Evolutionary conservation across 2,888 invertebrate genomes (phyloP), one percentile per base, ranked within the genome.

Genomic region (Dorcus hopei): DNA sequence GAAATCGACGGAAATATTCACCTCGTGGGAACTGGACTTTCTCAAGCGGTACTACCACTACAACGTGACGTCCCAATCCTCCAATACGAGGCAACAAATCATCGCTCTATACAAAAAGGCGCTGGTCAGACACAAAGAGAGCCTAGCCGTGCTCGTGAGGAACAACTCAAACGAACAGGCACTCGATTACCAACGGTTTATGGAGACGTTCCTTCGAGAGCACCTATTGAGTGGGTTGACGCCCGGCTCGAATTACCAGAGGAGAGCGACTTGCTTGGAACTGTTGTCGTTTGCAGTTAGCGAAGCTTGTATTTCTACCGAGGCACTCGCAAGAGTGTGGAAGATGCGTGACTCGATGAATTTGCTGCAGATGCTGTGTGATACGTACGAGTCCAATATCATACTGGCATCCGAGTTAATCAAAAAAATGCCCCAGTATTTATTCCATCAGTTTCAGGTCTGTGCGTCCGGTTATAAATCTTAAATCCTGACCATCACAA

Each of bases 331-430:
- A 42, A 65, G 0, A 86, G 86, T 72, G 50, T 85, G 4, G 72
- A 74, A 14, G 73, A 78, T 33, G 64, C 89, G 6, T 79, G 84
- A 9, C 39, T 57, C 61, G 8, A 52, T 62, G 23, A 45, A 38
- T 7, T 48, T 65, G 38, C 38, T 64, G 11, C 52, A 59, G 16
- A 56, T 61, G 16, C 55, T 67, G n/a, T 68, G 68, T 41, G 93
- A 94, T 72, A 86, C 88, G 8, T 94, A 91, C 68, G 93, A 93
- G 73, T 79, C 80, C 7, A 93, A 92, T 73, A 92, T 93, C 73
- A 80, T 79, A 1, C 74, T 87, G 54, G 86, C 88, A 0, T 57
- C 40, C 45, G 26, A 42, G 26, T 48, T 59, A 9, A 26, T 59
- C 11, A 55, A 52, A 43, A 40, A 49, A 38, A 47, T 59, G 52